A percentile compares a stretch with the other conserved stretches of the same genome.
Evolutionary conservation across 2,888 invertebrate genomes (phyloP).

Genomic region (Pseudoips prasinana): DNA sequence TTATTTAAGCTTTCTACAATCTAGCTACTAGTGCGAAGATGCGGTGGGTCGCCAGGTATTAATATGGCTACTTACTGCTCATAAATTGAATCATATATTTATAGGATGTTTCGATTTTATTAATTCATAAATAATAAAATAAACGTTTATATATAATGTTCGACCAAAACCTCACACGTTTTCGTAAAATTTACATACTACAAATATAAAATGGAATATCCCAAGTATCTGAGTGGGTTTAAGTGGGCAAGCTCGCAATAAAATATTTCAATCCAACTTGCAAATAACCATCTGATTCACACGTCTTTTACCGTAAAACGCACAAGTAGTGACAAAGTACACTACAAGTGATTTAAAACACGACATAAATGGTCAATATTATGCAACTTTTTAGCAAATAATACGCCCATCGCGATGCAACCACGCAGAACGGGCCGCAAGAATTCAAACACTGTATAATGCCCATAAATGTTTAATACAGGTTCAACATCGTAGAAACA

Average conservation of each 20-base stretch:
- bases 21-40: no score
- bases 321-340: conserved; percentile 1
- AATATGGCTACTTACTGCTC: no score
- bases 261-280: not conserved
- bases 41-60: no score
- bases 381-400: conserved; percentile 9
- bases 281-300: conserved; percentile 1
- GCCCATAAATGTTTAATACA: conserved; percentile 14
- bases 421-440: not conserved
- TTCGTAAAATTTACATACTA: no score
- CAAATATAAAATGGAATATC: no score
- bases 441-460: conserved; percentile 6
- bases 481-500: conserved; percentile 17
- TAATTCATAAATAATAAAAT: no score
- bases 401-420: not conserved
- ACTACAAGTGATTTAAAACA: conserved; percentile 3
- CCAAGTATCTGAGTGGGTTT: no score
- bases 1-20: no score
- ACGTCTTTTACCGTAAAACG: not conserved
- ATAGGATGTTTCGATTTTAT: no score
- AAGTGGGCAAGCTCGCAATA: not conserved
- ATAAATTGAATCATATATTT: no score
- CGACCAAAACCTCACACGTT: no score
- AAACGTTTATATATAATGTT: no score
- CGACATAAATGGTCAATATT: conserved; percentile 4